Evolutionary conservation across 2,113 vertebrate species (phyloP).

Genomic region (Cyprinodon tularosa): DNA sequence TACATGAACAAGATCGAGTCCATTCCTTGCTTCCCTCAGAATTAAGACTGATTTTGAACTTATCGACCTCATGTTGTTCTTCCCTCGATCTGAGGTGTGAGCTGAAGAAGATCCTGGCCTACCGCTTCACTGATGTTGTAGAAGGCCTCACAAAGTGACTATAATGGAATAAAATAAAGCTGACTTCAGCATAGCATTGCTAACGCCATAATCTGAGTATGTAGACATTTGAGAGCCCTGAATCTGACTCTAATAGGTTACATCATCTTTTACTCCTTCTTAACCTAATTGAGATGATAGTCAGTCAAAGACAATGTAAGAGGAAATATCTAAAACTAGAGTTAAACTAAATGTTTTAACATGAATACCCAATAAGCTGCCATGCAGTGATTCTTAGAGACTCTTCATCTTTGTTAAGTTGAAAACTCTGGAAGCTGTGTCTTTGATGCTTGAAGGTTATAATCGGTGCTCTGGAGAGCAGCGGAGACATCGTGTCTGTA

Average conservation of each 20-base stretch:
- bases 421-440: not conserved
- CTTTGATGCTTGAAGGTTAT: conserved; percentile 76
- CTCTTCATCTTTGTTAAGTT: too few relatives aligned
- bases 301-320: not conserved
- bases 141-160: not conserved
- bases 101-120: not conserved
- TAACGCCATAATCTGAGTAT: not conserved
- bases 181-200: not conserved
- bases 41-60: too few relatives aligned
- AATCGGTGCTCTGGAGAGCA: conserved; percentile 90
- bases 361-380: not conserved
- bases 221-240: too few relatives aligned
- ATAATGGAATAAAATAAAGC: not conserved
- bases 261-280: not conserved
- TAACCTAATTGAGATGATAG: not conserved
- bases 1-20: too few relatives aligned
- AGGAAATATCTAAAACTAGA: not conserved
- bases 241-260: not conserved
- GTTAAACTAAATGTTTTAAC: not conserved
- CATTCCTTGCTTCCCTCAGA: too few relatives aligned
- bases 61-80: too few relatives aligned
- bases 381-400: not conserved
- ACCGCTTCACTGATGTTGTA: not conserved
- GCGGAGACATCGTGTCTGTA: conserved; percentile 94
- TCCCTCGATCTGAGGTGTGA: not conserved